A percentile compares a stretch with the other conserved stretches of the same genome.
These are phyloP conservation scores for Phaenicophaeus curvirostris DNA, from an alignment of 2,797 vertebrate genomes.

Conservation along the genomic window DNA sequence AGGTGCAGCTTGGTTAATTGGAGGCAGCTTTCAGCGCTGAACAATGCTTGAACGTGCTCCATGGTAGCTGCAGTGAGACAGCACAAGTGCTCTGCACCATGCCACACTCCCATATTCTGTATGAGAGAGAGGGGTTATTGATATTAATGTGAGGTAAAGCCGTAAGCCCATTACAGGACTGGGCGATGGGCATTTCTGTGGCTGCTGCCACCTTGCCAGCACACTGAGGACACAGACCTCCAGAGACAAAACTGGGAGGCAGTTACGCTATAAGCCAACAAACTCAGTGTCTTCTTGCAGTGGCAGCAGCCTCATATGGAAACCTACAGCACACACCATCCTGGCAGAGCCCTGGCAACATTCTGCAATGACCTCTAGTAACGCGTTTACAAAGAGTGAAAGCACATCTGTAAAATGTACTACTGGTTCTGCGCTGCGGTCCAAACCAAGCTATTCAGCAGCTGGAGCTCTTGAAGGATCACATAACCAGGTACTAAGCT, in stretches of 20 bases:
- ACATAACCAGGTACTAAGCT: neutral
- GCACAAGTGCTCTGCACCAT: neutral
- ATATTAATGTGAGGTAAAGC: neutral
- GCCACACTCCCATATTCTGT: neutral
- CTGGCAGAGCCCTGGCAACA: neutral
- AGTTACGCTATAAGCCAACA: neutral
- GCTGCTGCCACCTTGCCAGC: neutral
- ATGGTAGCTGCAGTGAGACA: neutral
- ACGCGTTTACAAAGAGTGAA: neutral
- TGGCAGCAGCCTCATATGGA: neutral
- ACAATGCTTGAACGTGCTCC: slow-evolving; percentile 36
- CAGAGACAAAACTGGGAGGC: neutral
- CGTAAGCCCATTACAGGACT: neutral
- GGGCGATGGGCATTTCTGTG: neutral
- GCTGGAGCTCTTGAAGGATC: neutral
- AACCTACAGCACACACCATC: neutral
- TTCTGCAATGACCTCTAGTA: neutral
- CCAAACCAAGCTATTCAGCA: slow-evolving; percentile 23
- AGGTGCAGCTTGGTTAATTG: slow-evolving; percentile 43
- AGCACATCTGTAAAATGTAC: neutral
- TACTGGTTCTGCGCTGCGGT: neutral
- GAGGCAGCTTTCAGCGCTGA: slow-evolving; percentile 29
- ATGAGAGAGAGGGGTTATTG: neutral
- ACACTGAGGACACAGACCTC: neutral
- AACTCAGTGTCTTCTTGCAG: neutral